A percentile compares a stretch with the other conserved stretches of the same genome.
phyloP scores from a whole-genome alignment of 2,797 vertebrate species.

The Phoeniculus purpureus region DNA sequence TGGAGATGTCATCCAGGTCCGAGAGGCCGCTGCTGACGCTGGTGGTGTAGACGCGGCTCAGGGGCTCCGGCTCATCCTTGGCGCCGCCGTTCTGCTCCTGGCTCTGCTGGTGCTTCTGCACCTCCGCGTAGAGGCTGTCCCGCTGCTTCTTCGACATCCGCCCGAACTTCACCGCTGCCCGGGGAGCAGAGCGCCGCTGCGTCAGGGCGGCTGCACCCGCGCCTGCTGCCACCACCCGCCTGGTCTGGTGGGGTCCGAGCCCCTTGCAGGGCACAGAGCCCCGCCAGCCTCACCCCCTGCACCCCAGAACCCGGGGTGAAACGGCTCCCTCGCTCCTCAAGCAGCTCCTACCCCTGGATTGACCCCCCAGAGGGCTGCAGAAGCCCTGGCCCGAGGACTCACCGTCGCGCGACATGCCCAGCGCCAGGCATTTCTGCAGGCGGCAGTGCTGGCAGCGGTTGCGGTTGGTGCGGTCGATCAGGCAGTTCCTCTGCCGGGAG shows the following conservation, averaged over 20 bases:
- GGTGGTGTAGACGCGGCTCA: constrained; percentile 82
- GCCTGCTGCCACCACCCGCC: fast-evolving
- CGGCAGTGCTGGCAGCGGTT: constrained; percentile 95
- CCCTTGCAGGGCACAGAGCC: fast-evolving
- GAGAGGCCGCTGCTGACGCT: constrained; percentile 84
- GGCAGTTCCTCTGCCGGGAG: constrained; percentile 91
- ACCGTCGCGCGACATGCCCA: constrained; percentile 95
- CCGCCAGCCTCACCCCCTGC: fast-evolving
- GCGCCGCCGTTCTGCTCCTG: constrained; percentile 76
- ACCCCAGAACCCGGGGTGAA: background rate
- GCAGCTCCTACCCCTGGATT: fast-evolving
- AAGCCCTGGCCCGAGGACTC: constrained; percentile 34
- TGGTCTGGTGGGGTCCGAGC: fast-evolving
- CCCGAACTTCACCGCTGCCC: constrained; percentile 90
- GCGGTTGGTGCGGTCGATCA: constrained; percentile 92
- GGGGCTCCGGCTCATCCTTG: constrained; percentile 66
- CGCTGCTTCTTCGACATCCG: constrained; percentile 95
- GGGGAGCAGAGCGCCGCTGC: fast-evolving
- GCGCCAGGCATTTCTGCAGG: constrained; percentile 90
- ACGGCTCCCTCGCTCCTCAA: background rate
- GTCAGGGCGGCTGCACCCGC: background rate
- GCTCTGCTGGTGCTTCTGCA: constrained; percentile 91
- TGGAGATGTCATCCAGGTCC: constrained; percentile 87
- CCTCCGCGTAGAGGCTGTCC: constrained; percentile 91
- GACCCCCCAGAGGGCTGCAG: background rate